Base-by-base conservation (phyloP, 2,797 vertebrate species). In the Myotis daubentonii region DNA sequence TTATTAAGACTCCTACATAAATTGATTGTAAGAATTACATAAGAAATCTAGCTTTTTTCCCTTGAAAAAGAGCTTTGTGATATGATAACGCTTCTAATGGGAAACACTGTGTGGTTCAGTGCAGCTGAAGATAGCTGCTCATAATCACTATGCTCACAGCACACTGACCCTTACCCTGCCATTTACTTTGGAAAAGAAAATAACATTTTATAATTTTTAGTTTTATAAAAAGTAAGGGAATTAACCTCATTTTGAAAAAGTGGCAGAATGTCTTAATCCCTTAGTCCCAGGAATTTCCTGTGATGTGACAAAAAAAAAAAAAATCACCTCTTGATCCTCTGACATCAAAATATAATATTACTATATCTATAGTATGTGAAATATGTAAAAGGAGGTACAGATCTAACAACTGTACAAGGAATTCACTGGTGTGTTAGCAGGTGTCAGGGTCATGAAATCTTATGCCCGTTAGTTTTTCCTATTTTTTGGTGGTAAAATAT, bases 31-130 rank as follows among this genome's bases (percentile, higher is more conserved):
- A 86, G 6, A 79, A 91, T 8, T 8, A 9, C 68, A 0, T n/a
- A 66, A 92, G 75, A 16, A 90, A 89, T 60, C 13, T 80, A 79
- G 65, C 25, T 94, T 75, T n/a, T 5, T 89, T 96, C 94, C 81
- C 38, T 80, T 47, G 78, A 86, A 87, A n/a, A 78, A 78, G 53
- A 75, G 47, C 71, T 53, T 93, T 97, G 8, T 2, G 85, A 53
- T 84, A 55, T 75, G 16, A 12, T 87, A 81, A 38, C 13, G 47
- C 36, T 74, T 92, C 51, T 70, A 91, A 23, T 25, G 47, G 83
- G 71, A 94, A 62, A 82, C 71, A 75, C 8, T 44, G 10, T 95
- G 17, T 96, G 92, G 86, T 96, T 97, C 82, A 92, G n/a, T 62
- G 70, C 60, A 83, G 65, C 51, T 74, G 91, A 81, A 25, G 87